A percentile compares a stretch with the other conserved stretches of the same genome.
phyloP scores from a whole-genome alignment of 2,888 invertebrate species.

The Andricus quercusramuli region DNA sequence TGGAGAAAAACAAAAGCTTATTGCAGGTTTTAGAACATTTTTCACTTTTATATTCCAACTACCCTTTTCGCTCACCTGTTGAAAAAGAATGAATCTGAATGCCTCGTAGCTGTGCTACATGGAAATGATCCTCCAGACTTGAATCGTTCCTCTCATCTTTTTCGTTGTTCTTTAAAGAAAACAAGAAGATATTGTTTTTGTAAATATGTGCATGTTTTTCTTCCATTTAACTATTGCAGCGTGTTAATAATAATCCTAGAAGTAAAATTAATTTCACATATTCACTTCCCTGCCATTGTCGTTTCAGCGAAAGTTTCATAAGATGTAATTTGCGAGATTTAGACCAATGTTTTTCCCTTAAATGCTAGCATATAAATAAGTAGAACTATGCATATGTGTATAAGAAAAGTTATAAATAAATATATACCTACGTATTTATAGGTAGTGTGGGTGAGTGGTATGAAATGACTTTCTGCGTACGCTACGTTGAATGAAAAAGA shows the following conservation, averaged over 20 bases:
- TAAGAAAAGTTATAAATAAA: slow-evolving; percentile 14
- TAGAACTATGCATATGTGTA: background rate
- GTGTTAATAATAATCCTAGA: background rate
- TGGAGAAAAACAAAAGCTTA: background rate
- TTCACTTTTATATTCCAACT: slow-evolving; percentile 18
- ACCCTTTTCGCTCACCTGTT: background rate
- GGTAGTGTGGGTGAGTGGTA: background rate
- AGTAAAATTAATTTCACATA: background rate
- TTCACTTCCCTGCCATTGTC: background rate
- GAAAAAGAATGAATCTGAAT: background rate
- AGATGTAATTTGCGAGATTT: background rate
- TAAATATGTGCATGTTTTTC: background rate
- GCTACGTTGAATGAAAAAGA: background rate
- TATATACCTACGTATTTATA: background rate
- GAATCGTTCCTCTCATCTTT: background rate
- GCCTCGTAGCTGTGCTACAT: background rate
- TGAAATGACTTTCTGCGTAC: background rate
- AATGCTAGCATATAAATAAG: slow-evolving; percentile 11
- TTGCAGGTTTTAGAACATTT: background rate
- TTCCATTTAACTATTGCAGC: background rate
- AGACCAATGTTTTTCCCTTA: background rate
- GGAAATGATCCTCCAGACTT: background rate
- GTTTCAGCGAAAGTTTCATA: background rate
- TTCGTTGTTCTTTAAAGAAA: background rate
- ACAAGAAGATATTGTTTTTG: background rate